phyloP scores from a whole-genome alignment of 2,888 invertebrate species.

The Gymnoscelis rufifasciata region DNA sequence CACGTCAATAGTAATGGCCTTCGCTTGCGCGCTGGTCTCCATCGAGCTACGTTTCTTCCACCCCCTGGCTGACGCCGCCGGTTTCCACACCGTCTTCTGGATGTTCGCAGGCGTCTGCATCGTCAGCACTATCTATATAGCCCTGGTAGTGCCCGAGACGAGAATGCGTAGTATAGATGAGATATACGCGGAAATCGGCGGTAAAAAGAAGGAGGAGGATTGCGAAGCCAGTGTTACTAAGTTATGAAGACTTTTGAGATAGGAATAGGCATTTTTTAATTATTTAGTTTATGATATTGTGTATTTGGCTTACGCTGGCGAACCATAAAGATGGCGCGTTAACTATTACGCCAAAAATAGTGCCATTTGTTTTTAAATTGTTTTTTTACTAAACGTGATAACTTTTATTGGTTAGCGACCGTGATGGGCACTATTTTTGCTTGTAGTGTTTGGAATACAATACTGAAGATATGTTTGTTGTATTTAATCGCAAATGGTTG shows the following conservation, averaged over 20 bases:
- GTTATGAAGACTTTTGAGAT: conserved; percentile 36
- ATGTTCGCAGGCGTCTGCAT: conserved; percentile 61
- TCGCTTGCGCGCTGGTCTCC: conserved; percentile 63
- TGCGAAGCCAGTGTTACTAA: conserved; percentile 60
- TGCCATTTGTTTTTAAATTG: no score
- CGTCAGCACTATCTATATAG: conserved; percentile 54
- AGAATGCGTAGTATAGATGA: conserved; percentile 60
- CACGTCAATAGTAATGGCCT: conserved; percentile 64
- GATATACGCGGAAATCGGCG: conserved; percentile 61
- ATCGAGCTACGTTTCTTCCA: conserved; percentile 65
- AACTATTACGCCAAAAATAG: no score
- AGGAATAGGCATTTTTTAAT: neutral
- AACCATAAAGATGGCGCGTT: no score
- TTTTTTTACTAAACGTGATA: no score
- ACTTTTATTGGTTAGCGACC: no score
- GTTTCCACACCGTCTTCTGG: conserved; percentile 63
- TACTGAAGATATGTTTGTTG: no score
- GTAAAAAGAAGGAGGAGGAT: conserved; percentile 48
- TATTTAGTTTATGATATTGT: no score
- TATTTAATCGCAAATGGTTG: no score
- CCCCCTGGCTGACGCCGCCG: conserved; percentile 50
- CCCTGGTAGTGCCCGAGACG: conserved; percentile 59
- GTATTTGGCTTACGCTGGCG: no score
- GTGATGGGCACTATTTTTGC: no score
- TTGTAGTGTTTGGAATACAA: no score